Evolutionary conservation across 2,888 invertebrate genomes (phyloP), one percentile per base, ranked within the genome.

Genomic region (Pediacus dermestoides): DNA sequence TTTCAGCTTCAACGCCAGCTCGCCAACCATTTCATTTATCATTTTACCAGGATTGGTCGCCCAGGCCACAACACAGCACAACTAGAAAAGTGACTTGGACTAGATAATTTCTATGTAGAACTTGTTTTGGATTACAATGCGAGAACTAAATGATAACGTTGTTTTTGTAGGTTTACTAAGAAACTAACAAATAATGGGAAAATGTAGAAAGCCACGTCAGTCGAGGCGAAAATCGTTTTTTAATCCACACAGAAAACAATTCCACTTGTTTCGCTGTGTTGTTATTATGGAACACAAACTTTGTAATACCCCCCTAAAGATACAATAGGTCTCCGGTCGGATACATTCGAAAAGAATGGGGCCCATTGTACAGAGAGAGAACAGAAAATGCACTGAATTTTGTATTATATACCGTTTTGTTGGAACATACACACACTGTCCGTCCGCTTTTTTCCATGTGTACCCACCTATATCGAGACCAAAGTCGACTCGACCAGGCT

Each of bases 401-500:
- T 39, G 45, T 51, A 42, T 51, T 48, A 44, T 18, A 18, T 41
- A 49, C 48, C 44, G 44, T 48, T 50, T 47, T 44, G 44, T 44
- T 40, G 40, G 39, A 40, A 34, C 39, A 41, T 38, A 38, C n/a
- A 38, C 37, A 40, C 23, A 33, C 39, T 40, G 38, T 46, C 38
- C 39, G 44, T 47, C 48, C 16, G 10, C 16, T 33, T 23, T 33
- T 6, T 31, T 52, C 51, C 51, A 41, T 41, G 40, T 47, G 45
- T 42, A 45, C 52, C 61, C 55, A 57, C 57, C 56, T 51, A 9
- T 23, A 23, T 28, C 53, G 53, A 60, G n/a, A n/a, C n/a, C n/a
- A n/a, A 58, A 64, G 58, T 67, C 57, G 67, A 64, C 64, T 65
- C 62, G 64, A 46, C 64, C 65, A 52, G 59, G 61, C 65, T 63